Percentiles rank a stretch among this genome's conserved stretches.
Evolutionary conservation across 2,888 invertebrate species (phyloP).

Genomic region (Chironomus riparius): DNA sequence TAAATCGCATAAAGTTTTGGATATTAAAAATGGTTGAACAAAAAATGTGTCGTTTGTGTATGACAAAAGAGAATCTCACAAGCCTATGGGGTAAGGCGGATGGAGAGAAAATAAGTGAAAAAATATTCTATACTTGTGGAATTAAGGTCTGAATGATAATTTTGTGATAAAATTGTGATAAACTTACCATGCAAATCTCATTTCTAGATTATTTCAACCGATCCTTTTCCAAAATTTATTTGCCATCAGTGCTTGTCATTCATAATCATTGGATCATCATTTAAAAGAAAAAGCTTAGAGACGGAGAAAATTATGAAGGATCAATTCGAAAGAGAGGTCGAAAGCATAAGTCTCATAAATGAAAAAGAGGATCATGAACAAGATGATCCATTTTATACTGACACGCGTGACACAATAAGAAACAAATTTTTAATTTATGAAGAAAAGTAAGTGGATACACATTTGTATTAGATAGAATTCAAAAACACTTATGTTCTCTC

Average conservation of each 20-base stretch:
- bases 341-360: background rate
- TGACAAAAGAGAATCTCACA: background rate
- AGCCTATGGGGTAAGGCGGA: background rate
- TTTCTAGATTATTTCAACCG: background rate
- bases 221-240: background rate
- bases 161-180: background rate
- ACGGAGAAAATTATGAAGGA: background rate
- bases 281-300: background rate
- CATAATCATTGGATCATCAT: background rate
- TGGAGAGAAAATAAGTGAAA: background rate
- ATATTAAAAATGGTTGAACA: background rate
- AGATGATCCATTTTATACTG: background rate
- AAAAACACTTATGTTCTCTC: background rate
- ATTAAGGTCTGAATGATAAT: background rate
- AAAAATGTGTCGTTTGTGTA: background rate
- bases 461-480: background rate
- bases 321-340: background rate
- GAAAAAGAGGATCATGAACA: background rate
- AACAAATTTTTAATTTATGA: conserved; percentile 1
- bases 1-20: too few relatives aligned
- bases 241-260: background rate
- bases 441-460: background rate
- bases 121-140: background rate
- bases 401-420: background rate
- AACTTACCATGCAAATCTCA: background rate